A percentile compares a stretch with the other conserved stretches of the same genome.
Evolutionary conservation across 2,113 vertebrate species (phyloP).

Genomic region (Channa maculata): DNA sequence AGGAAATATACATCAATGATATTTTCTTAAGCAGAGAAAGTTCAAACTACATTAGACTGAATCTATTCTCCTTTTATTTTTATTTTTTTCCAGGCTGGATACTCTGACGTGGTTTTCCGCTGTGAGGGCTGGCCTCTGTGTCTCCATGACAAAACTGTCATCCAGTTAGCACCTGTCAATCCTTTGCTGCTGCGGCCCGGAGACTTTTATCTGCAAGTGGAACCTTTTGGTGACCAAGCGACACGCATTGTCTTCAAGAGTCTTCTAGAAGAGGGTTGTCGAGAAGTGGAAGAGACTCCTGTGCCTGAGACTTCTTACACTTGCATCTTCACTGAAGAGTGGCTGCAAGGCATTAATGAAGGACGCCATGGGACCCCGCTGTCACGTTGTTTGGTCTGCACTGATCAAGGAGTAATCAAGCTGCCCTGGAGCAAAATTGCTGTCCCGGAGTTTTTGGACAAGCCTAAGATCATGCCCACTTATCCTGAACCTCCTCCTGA

Average conservation of each 20-base stretch:
- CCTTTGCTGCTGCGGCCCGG: constrained; percentile 90
- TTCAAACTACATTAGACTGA: background rate
- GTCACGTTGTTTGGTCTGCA: constrained; percentile 89
- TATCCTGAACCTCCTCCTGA: constrained; percentile 37
- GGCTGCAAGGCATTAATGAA: constrained; percentile 88
- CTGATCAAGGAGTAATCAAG: constrained; percentile 87
- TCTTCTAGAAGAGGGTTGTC: constrained; percentile 86
- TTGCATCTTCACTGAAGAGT: constrained; percentile 89
- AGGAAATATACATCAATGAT: background rate
- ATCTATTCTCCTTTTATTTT: background rate
- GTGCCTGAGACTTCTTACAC: constrained; percentile 87
- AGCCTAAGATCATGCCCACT: constrained; percentile 68
- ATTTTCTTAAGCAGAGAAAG: background rate
- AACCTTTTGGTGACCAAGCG: constrained; percentile 87
- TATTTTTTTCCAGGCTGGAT: constrained; percentile 84
- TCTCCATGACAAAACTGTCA: constrained; percentile 88
- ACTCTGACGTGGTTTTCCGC: constrained; percentile 90
- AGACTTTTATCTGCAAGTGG: constrained; percentile 96
- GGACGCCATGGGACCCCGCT: constrained; percentile 80
- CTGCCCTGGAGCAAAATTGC: constrained; percentile 88
- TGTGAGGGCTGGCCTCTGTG: constrained; percentile 96
- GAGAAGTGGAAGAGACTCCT: constrained; percentile 85
- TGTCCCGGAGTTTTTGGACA: constrained; percentile 88
- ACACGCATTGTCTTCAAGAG: constrained; percentile 90
- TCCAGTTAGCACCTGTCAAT: constrained; percentile 91